Conservation (phyloP, 2,797 vertebrate species). For the Molossus alvarezi region DNA sequence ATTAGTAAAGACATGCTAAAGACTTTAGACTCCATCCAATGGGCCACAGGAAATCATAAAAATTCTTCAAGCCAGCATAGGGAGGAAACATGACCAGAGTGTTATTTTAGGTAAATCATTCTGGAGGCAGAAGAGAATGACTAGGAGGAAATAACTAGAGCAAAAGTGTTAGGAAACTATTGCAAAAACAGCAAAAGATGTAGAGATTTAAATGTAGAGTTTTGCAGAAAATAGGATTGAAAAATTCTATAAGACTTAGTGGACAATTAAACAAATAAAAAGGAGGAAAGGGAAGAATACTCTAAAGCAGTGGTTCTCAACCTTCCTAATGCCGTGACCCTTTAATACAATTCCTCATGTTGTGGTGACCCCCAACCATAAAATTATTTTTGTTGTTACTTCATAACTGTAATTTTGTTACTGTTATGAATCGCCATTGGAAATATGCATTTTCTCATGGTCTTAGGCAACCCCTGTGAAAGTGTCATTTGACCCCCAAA, state of each 20-base stretch:
- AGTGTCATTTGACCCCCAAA: no score
- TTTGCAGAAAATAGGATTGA: not conserved
- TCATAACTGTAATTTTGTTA: no score
- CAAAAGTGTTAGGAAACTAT: not conserved
- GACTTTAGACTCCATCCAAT: constrained; percentile 1
- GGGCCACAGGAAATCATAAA: not conserved
- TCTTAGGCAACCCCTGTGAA: no score
- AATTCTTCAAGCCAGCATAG: not conserved
- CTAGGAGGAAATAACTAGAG: not conserved
- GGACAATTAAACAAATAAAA: not conserved
- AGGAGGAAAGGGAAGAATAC: not conserved
- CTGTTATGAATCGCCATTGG: no score
- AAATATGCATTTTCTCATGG: no score
- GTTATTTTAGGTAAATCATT: not conserved
- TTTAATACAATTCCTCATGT: no score
- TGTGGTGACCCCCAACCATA: no score
- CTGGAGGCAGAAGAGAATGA: not conserved
- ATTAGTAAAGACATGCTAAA: not conserved
- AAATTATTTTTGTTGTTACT: no score
- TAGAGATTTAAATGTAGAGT: not conserved
- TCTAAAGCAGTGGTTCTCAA: not conserved
- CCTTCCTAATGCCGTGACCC: no score
- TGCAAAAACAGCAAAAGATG: constrained; percentile 29
- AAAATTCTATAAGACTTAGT: not conserved
- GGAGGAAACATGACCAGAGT: not conserved